Evolutionary conservation across 64 coral and sea anemone species (phyloP).

Genomic region (Dendrophyllia cribrosa): DNA sequence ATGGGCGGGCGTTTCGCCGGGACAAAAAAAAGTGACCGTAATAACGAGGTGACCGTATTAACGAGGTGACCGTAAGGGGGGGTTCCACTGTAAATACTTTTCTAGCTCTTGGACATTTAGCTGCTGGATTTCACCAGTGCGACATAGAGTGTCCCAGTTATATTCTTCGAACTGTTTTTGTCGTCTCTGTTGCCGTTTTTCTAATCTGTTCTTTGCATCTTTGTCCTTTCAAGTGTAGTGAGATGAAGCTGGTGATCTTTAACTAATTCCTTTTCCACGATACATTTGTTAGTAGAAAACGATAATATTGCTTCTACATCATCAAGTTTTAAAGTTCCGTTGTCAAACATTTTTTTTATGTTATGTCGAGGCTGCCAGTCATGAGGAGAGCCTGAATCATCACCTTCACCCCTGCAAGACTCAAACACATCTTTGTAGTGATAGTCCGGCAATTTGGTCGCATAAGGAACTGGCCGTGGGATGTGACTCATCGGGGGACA

Average conservation of each 20-base stretch:
- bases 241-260: constrained; percentile 41
- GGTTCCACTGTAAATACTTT: too few species aligned
- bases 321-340: constrained; percentile 33
- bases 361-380: constrained; percentile 62
- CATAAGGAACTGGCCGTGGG: too few species aligned
- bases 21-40: too few species aligned
- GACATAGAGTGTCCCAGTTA: constrained; percentile 20
- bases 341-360: constrained; percentile 22
- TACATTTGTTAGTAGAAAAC: constrained; percentile 19
- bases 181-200: too few species aligned
- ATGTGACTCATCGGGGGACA: too few species aligned
- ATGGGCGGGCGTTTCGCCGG: too few species aligned
- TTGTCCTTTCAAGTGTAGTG: constrained; percentile 31
- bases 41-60: too few species aligned
- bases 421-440: too few species aligned
- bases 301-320: constrained; percentile 40
- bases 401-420: constrained; percentile 25
- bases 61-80: too few species aligned
- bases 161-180: background rate
- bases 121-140: constrained; percentile 37
- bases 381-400: constrained; percentile 32
- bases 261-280: constrained; percentile 19
- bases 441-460: too few species aligned
- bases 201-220: background rate
- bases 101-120: constrained; percentile 64